Conservation (phyloP, 2,113 vertebrate species). For the Neofelis nebulosa region DNA sequence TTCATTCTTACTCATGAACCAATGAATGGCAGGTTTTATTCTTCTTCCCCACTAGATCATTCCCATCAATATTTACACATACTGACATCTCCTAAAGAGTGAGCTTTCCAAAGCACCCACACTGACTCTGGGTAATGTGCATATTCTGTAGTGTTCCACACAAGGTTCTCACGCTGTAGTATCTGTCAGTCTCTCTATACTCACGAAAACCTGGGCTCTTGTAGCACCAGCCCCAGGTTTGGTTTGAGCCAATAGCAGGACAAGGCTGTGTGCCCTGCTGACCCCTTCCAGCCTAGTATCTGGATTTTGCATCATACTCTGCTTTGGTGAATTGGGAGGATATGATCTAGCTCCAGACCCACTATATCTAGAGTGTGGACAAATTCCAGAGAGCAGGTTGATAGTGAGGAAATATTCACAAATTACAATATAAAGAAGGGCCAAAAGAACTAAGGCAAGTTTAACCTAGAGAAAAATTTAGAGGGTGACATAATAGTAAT, state of each 20-base stretch:
- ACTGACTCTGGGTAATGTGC: not conserved
- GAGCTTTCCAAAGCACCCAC: not conserved
- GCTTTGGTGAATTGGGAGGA: not conserved
- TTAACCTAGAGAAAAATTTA: not conserved
- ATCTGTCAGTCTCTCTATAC: not conserved
- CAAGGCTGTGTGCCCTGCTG: not conserved
- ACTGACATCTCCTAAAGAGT: not conserved
- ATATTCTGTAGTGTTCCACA: not conserved
- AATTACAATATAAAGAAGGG: not conserved
- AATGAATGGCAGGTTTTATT: not conserved
- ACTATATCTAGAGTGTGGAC: not conserved
- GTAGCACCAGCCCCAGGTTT: not conserved
- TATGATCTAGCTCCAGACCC: not conserved
- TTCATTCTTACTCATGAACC: not conserved
- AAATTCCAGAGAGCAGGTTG: not conserved
- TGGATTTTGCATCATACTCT: not conserved
- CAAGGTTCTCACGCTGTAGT: not conserved
- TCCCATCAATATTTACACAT: not conserved
- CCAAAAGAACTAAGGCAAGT: not conserved
- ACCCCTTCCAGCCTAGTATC: not conserved
- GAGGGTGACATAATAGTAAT: not conserved
- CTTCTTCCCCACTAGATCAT: conserved; percentile 20
- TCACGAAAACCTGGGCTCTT: not conserved
- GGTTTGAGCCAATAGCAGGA: not conserved
- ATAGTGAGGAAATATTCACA: not conserved